Evolutionary conservation across 1,140 invertebrate species (phyloP).

Genomic region (Venustaconcha ellipsiformis): DNA sequence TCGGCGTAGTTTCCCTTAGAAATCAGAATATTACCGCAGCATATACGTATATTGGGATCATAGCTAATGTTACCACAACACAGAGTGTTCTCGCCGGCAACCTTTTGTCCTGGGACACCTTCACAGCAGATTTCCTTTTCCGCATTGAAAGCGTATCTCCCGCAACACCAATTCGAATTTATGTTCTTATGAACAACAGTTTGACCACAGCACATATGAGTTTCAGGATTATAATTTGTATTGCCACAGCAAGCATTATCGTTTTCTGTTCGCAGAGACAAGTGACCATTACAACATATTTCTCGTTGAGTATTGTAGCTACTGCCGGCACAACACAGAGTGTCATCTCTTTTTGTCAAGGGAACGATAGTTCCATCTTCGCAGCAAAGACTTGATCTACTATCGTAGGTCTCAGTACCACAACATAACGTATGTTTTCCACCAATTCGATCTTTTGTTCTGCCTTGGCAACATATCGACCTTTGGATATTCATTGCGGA

Average conservation of each 20-base stretch:
- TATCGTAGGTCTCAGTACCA: constrained; percentile 14
- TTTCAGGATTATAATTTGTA: constrained; percentile 26
- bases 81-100: not conserved
- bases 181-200: constrained; percentile 21
- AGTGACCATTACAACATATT: constrained; percentile 25
- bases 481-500: constrained; percentile 1
- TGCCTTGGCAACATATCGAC: constrained; percentile 11
- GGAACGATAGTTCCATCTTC: constrained; percentile 5
- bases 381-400: constrained; percentile 20
- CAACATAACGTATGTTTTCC: constrained; percentile 28
- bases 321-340: constrained; percentile 24
- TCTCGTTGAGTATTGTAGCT: constrained; percentile 8
- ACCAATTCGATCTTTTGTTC: not conserved
- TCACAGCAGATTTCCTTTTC: constrained; percentile 28
- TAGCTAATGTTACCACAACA: constrained; percentile 19
- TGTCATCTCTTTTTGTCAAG: constrained; percentile 14
- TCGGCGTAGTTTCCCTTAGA: not conserved
- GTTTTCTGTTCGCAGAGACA: no score
- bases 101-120: not conserved
- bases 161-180: constrained; percentile 22
- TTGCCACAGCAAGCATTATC: not conserved
- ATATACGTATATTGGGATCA: constrained; percentile 25
- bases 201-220: constrained; percentile 22
- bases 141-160: constrained; percentile 8
- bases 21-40: constrained; percentile 10